phyloP scores from a whole-genome alignment of 2,797 vertebrate species.

The Sebastes wilsoni region DNA sequence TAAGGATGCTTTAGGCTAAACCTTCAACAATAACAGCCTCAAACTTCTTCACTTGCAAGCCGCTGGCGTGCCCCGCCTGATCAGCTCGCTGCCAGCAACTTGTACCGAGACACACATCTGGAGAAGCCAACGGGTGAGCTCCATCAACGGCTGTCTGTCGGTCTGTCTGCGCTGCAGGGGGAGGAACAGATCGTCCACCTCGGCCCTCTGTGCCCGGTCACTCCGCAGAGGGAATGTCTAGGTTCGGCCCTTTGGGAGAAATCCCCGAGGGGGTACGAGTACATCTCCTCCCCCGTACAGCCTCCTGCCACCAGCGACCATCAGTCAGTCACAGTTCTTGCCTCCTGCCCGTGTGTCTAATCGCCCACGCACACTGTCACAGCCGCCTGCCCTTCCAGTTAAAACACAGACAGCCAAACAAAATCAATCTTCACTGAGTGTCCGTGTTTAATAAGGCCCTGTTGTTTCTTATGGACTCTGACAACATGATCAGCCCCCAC shows the following conservation, averaged over 20 bases:
- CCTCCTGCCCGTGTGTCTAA: constrained; percentile 57
- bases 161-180: constrained; percentile 9
- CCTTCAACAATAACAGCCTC: constrained; percentile 47
- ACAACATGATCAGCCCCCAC: constrained; percentile 50
- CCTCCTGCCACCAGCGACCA: constrained; percentile 44
- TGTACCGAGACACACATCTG: constrained; percentile 19
- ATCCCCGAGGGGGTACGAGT: constrained; percentile 22
- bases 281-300: constrained; percentile 21
- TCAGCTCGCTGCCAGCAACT: constrained; percentile 17
- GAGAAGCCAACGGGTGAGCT: constrained; percentile 6
- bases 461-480: constrained; percentile 71
- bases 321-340: constrained; percentile 71
- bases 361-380: constrained; percentile 58
- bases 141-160: constrained; percentile 22
- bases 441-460: constrained; percentile 64
- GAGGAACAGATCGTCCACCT: neutral
- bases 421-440: constrained; percentile 73
- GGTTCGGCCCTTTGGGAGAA: constrained; percentile 24
- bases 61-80: constrained; percentile 29
- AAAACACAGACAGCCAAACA: constrained; percentile 58
- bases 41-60: constrained; percentile 38
- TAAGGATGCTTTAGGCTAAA: constrained; percentile 50
- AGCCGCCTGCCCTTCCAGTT: constrained; percentile 54
- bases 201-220: constrained; percentile 6
- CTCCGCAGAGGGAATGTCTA: constrained; percentile 16